Evolutionary conservation across 1,140 invertebrate species (phyloP).

Genomic region (Macrocentrus cingulum): DNA sequence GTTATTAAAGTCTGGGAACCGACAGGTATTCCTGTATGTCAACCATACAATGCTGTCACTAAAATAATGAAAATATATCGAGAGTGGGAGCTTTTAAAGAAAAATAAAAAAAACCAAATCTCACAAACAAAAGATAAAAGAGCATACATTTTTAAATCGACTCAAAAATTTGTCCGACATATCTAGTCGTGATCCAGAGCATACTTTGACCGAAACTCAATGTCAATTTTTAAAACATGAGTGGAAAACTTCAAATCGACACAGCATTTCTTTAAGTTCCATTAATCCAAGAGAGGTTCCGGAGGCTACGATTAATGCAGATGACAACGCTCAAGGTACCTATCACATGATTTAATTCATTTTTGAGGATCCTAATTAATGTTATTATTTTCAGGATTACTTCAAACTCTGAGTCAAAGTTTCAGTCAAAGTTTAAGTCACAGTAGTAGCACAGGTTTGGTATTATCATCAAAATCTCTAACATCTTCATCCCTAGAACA

Average conservation of each 20-base stretch:
- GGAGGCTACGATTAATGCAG: neutral
- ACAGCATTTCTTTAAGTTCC: neutral
- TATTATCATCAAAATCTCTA: neutral
- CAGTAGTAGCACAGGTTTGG: neutral
- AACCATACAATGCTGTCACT: slow-evolving; percentile 4
- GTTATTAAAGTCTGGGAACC: slow-evolving; percentile 5
- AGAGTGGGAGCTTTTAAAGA: slow-evolving; percentile 4
- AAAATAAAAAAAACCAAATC: slow-evolving; percentile 7
- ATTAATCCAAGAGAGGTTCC: neutral
- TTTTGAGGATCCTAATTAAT: too few relatives aligned
- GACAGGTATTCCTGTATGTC: slow-evolving; percentile 7
- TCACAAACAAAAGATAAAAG: neutral
- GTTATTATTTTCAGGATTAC: neutral
- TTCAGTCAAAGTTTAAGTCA: neutral
- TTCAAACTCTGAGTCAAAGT: neutral
- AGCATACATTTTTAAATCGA: neutral
- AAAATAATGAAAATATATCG: slow-evolving; percentile 10
- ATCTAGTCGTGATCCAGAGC: slow-evolving; percentile 3
- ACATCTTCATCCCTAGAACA: neutral
- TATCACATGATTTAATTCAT: neutral
- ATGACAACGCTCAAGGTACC: neutral
- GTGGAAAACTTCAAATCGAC: slow-evolving; percentile 5
- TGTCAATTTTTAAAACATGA: slow-evolving; percentile 4
- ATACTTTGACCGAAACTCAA: slow-evolving; percentile 3
- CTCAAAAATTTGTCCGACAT: slow-evolving; percentile 8